Base-by-base conservation (phyloP, 2,113 vertebrate species). In the Eleginops maclovinus region DNA sequence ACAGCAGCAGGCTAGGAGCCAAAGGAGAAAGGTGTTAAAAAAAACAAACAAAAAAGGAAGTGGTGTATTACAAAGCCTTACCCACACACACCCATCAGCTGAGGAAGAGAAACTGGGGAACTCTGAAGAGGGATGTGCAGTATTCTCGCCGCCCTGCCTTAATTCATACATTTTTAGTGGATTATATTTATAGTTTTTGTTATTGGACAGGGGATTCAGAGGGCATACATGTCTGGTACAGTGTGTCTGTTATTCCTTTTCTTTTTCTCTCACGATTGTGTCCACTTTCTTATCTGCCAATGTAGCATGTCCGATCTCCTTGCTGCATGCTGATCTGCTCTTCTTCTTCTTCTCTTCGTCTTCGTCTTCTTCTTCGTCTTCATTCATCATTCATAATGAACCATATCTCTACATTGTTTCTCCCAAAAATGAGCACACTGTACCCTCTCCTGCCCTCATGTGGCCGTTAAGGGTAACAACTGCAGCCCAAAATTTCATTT, bases 1-100 rank as follows among this genome's bases (percentile, higher is more conserved):
- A 83, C 88, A 91, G 82, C 91, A 93, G 91, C 88, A 92, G 91
- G 59, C 90, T 88, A 86, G 75, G 81, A 90, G 87, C 91, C 90
- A 87, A 89, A 90, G 75, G 88, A 82, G 75, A 81, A 73, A 79
- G 51, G 54, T 78, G 72, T 76, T 7, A 7, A 36, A 50, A 72
- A 28, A 60, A 55, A 58, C 24, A 3, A 54, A 31, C 22, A 21
- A 3, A 3, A 51, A 54, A 19, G 69, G 31, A 84, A 75, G 71
- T 73, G 85, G 76, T 83, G 71, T 89, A 77, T 89, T 82, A 75
- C 67, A 64, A 90, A 92, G 92, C 92, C 90, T 92, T 93, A 93
- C 74, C 88, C 79, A 77, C 75, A 79, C 80, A 81, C n/a, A 56
- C 65, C 13, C 79, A 73, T 88, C 83, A 85, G 82, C 88, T 71